Evolutionary conservation across 2,888 invertebrate genomes (phyloP), one percentile per base, ranked within the genome.

Genomic region (Amblyjoppa fuscipennis): DNA sequence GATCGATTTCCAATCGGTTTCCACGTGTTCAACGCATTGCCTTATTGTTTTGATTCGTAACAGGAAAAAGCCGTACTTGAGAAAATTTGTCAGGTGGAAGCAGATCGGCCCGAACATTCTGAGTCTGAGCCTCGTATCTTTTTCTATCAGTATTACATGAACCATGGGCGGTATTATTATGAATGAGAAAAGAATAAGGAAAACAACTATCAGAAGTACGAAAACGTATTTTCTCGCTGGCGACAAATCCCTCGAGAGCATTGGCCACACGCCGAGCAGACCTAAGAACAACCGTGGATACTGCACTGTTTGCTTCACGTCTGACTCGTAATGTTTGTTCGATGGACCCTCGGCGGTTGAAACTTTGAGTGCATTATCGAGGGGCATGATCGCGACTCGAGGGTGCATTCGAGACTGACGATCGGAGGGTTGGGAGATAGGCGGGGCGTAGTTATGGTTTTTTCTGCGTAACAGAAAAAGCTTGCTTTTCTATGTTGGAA

Each of bases 101-200:
- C 70, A 77, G 16, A 81, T 83, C 1, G 87, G 85, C 11, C 83
- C 83, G n/a, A 85, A 64, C n/a, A 85, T 59, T 59, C 74, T 82
- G 13, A 85, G 66, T 16, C 51, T 71, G 3, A 79, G 53, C 4
- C 53, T 45, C 1, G 83, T 61, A 66, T 86, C 71, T 5, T 77
- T 86, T 66, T 85, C 83, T 31, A 49, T 66, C 0, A 85, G 69
- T 41, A 86, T 69, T 75, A 82, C 75, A 38, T 80, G 76, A 28
- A 86, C 53, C 20, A 28, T 34, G 34, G 71, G 64, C 3, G 85
- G 87, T 41, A 87, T 20, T n/a, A 85, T 38, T 6, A 75, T 68
- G 9, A 86, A 86, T 7, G 59, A 38, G 49, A 87, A 1, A 34
- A 34, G 34, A 34, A 34, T 6, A 1, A 34, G 1, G 34, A 6